Percentiles rank a stretch among this genome's conserved stretches.
These are phyloP conservation scores for Armadillidium nasatum DNA, from an alignment of 1,140 invertebrate genomes.

Conservation along the genomic window DNA sequence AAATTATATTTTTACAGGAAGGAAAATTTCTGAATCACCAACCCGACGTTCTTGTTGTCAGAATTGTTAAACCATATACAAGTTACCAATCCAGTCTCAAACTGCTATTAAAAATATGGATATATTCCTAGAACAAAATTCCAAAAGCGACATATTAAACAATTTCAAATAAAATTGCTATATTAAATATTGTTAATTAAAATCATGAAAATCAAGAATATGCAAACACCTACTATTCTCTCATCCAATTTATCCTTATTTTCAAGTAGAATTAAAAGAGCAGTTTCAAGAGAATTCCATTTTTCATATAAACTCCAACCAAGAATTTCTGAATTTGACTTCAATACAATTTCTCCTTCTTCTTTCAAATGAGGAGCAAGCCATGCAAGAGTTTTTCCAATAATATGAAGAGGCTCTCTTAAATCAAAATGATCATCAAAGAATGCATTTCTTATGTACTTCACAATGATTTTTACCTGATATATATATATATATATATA, in stretches of 20 bases:
- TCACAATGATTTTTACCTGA: slow-evolving; percentile 67
- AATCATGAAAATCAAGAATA: no score
- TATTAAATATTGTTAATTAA: no score
- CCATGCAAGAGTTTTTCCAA: slow-evolving; percentile 72
- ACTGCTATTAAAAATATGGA: no score
- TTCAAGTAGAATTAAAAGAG: slow-evolving; percentile 31
- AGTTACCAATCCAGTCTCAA: no score
- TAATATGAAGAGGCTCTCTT: slow-evolving; percentile 59
- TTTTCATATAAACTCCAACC: slow-evolving; percentile 66
- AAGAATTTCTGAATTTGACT: slow-evolving; percentile 62
- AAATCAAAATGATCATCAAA: slow-evolving; percentile 86
- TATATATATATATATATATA: background rate
- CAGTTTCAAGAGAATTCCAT: slow-evolving; percentile 56
- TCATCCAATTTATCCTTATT: background rate
- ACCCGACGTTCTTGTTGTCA: no score
- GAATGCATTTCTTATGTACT: slow-evolving; percentile 71
- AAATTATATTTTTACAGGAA: no score
- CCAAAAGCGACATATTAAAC: no score
- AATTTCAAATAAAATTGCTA: no score
- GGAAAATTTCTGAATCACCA: no score
- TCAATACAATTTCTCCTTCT: slow-evolving; percentile 51
- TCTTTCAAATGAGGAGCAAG: slow-evolving; percentile 39
- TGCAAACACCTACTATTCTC: background rate
- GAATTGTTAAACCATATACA: no score
- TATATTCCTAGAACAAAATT: no score